Base-by-base conservation (phyloP, 2,797 vertebrate species). In the Microchirus variegatus region DNA sequence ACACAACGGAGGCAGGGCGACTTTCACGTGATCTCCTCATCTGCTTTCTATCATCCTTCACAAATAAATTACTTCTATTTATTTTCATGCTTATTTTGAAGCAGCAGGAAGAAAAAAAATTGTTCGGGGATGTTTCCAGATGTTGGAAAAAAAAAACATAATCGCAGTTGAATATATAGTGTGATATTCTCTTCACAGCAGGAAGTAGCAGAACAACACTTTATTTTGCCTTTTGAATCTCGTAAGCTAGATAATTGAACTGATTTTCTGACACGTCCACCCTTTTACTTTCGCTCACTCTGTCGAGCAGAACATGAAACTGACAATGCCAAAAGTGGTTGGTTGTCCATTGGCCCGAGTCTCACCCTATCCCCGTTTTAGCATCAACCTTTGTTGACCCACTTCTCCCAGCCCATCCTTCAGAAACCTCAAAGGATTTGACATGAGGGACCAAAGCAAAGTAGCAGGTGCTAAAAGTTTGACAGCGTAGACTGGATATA, bases 381-480 rank as follows among this genome's bases (percentile, higher is more conserved):
- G 79, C 84, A 71, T 81, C 84, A 90, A 90, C 91, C 86, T 84
- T 80, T 86, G 80, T 45, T 90, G 88, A 93, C 90, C 91, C 90
- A 91, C 75, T 93, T 91, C 88, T 90, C 75, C 51, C 46, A 18
- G 61, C 79, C 86, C 65, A 75, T 77, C 73, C 67, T 78, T 49
- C 59, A 59, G 67, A 76, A 84, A 46, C 22, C 22, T 9, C 16
- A 2, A 81, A 82, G 77, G 77, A 87, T 87, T 75, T 65, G 89
- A 90, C 87, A 83, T 82, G 26, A 82, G 77, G 83, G 87, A 87
- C 83, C 63, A 17, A 63, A 66, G 83, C 76, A 72, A 83, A 86
- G 84, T 77, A 87, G 84, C 83, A 94, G 91, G 92, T 92, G 92
- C 91, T 94, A 93, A 94, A 92, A 93, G 92, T 94, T 93, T 90